A percentile compares a stretch with the other conserved stretches of the same genome.
phyloP scores from a whole-genome alignment of 2,113 vertebrate genomes.

The Columba livia region DNA sequence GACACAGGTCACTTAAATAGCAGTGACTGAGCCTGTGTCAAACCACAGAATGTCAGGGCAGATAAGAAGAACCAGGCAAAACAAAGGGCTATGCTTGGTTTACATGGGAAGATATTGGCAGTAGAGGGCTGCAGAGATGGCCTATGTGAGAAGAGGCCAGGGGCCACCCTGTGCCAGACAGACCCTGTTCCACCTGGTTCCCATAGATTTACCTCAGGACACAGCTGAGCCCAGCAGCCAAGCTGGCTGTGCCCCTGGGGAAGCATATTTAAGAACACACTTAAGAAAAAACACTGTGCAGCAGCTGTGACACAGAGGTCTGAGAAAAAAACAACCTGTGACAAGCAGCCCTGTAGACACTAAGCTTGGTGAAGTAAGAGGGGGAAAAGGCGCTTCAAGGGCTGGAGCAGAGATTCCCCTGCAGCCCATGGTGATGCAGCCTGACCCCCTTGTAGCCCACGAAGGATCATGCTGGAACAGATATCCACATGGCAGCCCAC shows the following conservation, averaged over 20 bases:
- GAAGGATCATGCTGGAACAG: not conserved
- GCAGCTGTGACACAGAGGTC: not conserved
- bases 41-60: not conserved
- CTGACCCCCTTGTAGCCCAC: not conserved
- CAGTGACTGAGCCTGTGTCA: not conserved
- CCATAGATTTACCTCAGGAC: too few relatives aligned
- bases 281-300: not conserved
- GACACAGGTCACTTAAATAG: not conserved
- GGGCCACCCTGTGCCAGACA: not conserved
- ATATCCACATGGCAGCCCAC: rapidly evolving
- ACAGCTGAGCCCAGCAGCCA: not conserved
- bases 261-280: not conserved
- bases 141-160: not conserved
- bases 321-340: not conserved
- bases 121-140: not conserved
- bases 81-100: not conserved
- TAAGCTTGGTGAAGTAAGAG: too few relatives aligned
- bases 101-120: not conserved
- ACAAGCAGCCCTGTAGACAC: not conserved
- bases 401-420: not conserved
- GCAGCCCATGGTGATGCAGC: not conserved
- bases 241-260: not conserved
- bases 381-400: rapidly evolving
- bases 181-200: not conserved
- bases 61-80: not conserved